Evolutionary conservation across 2,113 vertebrate genomes (phyloP), one percentile per base, ranked within the genome.

Genomic region (Coptodon rendalli): DNA sequence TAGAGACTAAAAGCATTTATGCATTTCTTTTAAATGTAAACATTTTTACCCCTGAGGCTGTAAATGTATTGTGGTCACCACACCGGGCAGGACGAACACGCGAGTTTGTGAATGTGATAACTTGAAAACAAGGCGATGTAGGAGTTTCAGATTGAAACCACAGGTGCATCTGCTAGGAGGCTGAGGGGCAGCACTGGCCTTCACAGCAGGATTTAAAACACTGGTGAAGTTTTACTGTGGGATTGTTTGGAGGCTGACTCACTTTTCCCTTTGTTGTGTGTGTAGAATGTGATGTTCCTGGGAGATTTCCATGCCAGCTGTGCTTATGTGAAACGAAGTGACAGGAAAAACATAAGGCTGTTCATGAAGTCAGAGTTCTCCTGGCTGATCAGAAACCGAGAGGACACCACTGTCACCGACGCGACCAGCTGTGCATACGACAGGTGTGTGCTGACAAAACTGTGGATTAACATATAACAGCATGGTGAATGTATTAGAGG

Each of bases 291-390:
- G 63, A 95, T 96, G 93, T 94, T 95, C 7, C 90, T 96, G 40
- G 95, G 95, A 38, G 84, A 94, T 36, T 95, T 96, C 86, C 89
- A 96, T 1, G 95, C 95, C 36, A 13, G 86, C 83, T 95, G 95
- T 10, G 92, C 84, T 36, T 83, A 95, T 57, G 19, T 95, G 89
- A 95, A 82, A 1, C 71, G 54, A 0, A 1, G 1, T 1, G 31
- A 89, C 86, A 93, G 82, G 85, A 94, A 78, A 19, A 36, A 53
- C 0, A 95, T 96, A 90, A 3, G 61, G 6, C 91, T 96, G 2
- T 95, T 89, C 91, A 85, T 45, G 13, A 36, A 85, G 3, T 14
- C 78, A 0, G 66, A 4, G 0, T 95, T 95, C 82, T 85, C 43
- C 17, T 96, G 95, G 95, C 57, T 96, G 86, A 96, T 96, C 7